A percentile compares a stretch with the other conserved stretches of the same genome.
Conservation (phyloP, 2,888 invertebrate genomes). For the Salpingus planirostris region DNA sequence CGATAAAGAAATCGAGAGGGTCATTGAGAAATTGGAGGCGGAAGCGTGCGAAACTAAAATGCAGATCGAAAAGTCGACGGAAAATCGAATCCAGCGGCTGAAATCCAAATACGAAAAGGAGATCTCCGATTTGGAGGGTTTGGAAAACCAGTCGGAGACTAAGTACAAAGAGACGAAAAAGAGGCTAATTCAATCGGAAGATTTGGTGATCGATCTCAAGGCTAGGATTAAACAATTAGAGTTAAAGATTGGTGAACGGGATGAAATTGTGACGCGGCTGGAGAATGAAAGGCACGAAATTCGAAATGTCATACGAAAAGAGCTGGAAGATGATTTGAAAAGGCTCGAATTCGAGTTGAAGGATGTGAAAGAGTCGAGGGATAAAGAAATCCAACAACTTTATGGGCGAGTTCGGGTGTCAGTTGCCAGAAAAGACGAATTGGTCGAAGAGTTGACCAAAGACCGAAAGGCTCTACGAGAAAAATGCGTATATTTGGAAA, state of each 20-base stretch:
- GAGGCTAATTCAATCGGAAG: constrained; percentile 57
- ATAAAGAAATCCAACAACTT: constrained; percentile 68
- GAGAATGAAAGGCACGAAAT: constrained; percentile 48
- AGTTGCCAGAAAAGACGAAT: constrained; percentile 69
- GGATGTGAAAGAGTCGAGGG: constrained; percentile 51
- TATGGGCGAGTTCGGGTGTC: constrained; percentile 77
- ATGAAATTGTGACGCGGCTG: constrained; percentile 45
- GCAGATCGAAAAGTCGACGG: constrained; percentile 54
- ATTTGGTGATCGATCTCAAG: constrained; percentile 48
- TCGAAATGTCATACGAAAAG: constrained; percentile 51
- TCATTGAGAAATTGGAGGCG: constrained; percentile 59
- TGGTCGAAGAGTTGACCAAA: constrained; percentile 60
- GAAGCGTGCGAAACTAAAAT: constrained; percentile 53
- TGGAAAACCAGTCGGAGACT: constrained; percentile 56
- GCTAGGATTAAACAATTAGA: constrained; percentile 57
- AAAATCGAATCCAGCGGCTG: constrained; percentile 54
- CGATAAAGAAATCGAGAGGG: constrained; percentile 69
- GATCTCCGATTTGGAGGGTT: constrained; percentile 55
- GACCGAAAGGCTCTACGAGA: constrained; percentile 62
- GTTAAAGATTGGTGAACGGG: constrained; percentile 44
- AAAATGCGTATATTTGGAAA: constrained; percentile 65
- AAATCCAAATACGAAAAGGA: constrained; percentile 71
- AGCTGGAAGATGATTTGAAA: constrained; percentile 56
- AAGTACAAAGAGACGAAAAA: constrained; percentile 60
- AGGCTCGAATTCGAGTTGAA: constrained; percentile 52